A percentile compares a stretch with the other conserved stretches of the same genome.
These are phyloP conservation scores for Mycetomoellerius zeteki DNA, from an alignment of 1,140 invertebrate species.

Conservation along the genomic window DNA sequence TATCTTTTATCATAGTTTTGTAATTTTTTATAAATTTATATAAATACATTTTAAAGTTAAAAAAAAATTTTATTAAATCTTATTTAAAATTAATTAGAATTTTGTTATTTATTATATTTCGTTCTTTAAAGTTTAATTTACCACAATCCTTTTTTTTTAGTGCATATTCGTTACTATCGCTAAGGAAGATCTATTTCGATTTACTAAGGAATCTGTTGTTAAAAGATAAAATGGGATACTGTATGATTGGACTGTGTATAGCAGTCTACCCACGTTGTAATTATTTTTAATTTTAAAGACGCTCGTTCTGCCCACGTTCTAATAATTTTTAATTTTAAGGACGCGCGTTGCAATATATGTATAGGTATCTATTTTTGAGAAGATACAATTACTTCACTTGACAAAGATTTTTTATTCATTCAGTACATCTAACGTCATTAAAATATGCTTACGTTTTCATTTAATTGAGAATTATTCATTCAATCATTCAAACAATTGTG, in stretches of 20 bases:
- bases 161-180: not conserved
- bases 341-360: not conserved
- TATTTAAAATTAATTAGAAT: not conserved
- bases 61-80: not conserved
- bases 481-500: not conserved
- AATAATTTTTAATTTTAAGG: constrained; percentile 28
- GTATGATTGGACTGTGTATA: not conserved
- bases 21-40: not conserved
- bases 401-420: constrained; percentile 14
- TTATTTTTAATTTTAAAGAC: not conserved
- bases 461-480: not conserved
- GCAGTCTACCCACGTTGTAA: not conserved
- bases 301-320: not conserved
- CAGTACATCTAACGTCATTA: not conserved
- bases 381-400: constrained; percentile 13
- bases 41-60: not conserved
- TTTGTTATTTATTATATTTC: not conserved
- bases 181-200: not conserved
- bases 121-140: not conserved
- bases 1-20: not conserved
- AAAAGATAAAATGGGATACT: not conserved
- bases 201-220: not conserved
- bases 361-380: not conserved
- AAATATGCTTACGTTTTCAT: constrained; percentile 14
- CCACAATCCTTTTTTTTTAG: not conserved